Base-by-base conservation (phyloP, 2,888 invertebrate genomes). In the Gryllus longicercus region DNA sequence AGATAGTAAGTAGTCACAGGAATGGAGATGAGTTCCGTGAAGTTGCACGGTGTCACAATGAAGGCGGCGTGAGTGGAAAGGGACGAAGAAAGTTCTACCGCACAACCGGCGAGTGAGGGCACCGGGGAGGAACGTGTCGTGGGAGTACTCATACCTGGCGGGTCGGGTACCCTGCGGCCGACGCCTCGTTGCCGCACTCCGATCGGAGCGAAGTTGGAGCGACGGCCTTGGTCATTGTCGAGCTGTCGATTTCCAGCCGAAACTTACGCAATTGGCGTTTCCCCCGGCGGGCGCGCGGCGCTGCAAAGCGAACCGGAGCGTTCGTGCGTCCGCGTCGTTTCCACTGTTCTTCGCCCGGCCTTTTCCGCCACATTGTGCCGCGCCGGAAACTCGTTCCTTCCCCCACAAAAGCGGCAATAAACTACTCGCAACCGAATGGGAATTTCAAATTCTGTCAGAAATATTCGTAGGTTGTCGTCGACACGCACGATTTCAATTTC, bases 401-500 rank as follows among this genome's bases (percentile, higher is more conserved):
- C 5, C 5, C n/a, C 63, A 63, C 63, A 63, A 63, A 63, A n/a
- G 63, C 63, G 63, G 14, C 63, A 12, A 63, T 63, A 63, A 63
- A 63, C 63, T n/a, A 18, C 63, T 63, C n/a, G 16, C 5, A 63
- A 14, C 63, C 63, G 63, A 63, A 63, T 14, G 16, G n/a, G 11
- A n/a, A 63, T 63, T 63, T 63, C 16, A 63, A 21, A 63, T 18
- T 63, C 63, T 63, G 63, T 63, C 63, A 18, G 63, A 63, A 63
- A 63, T 63, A 63, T n/a, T 63, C n/a, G 63, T 63, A n/a, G 16
- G 63, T n/a, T 63, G 63, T 63, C 63, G 63, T 14, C n/a, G 63
- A 63, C 63, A 63, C n/a, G 63, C 63, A 63, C 63, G 63, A 63
- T 63, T 63, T 63, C 63, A 63, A 63, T 63, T 63, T 63, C 63